phyloP scores from a whole-genome alignment of 2,797 vertebrate species.

The Anguilla megastoma region DNA sequence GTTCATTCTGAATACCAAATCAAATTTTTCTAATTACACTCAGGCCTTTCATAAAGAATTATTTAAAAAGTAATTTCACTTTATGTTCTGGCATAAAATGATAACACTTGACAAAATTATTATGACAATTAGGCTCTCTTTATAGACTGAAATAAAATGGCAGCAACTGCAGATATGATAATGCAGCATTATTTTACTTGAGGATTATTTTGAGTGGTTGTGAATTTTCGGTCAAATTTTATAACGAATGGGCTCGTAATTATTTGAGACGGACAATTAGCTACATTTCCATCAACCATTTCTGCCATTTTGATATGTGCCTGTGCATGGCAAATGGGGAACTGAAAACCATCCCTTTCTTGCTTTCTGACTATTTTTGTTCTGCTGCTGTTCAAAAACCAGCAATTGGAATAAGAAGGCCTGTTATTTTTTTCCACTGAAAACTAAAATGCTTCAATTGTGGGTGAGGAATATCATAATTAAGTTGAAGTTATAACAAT shows the following conservation, averaged over 20 bases:
- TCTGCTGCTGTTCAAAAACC: not conserved
- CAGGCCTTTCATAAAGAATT: not conserved
- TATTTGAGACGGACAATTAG: slow-evolving; percentile 8
- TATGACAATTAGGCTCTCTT: not conserved
- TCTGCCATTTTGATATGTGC: slow-evolving; percentile 13
- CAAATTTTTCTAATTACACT: not conserved
- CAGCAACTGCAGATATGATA: not conserved
- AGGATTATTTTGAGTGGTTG: not conserved
- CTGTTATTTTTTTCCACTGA: slow-evolving; percentile 33
- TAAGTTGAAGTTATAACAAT: slow-evolving; percentile 39
- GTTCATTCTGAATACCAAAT: not conserved
- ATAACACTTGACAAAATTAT: too few relatives aligned
- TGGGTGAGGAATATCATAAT: slow-evolving; percentile 40
- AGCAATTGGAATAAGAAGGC: slow-evolving; percentile 23
- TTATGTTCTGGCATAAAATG: not conserved
- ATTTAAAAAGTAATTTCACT: not conserved
- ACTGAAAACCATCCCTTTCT: slow-evolving; percentile 15
- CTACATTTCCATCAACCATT: slow-evolving; percentile 21
- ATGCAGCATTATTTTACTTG: not conserved
- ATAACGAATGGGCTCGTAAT: not conserved
- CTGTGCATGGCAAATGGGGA: slow-evolving; percentile 5
- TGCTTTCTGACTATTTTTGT: not conserved
- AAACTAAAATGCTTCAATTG: slow-evolving; percentile 40
- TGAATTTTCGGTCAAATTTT: not conserved
- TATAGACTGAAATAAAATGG: not conserved